These are phyloP conservation scores for Drosophila mulleri DNA, from an alignment of 2,888 invertebrate species.

Conservation along the genomic window DNA sequence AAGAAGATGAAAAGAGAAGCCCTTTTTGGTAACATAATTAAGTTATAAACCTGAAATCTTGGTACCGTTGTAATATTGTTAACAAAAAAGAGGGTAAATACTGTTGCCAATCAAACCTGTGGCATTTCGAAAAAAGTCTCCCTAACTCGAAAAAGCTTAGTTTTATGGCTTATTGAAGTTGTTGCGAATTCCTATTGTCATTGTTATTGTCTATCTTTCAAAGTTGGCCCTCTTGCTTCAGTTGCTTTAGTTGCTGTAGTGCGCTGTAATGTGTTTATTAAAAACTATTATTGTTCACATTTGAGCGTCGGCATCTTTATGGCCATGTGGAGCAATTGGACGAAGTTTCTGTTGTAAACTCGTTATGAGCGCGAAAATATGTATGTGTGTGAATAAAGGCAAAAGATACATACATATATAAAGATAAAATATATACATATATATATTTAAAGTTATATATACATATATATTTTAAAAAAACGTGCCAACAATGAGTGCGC, in stretches of 20 bases:
- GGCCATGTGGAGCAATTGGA: constrained; percentile 69
- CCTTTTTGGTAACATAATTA: constrained; percentile 54
- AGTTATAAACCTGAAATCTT: constrained; percentile 28
- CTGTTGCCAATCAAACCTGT: constrained; percentile 14
- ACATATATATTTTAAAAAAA: constrained; percentile 44
- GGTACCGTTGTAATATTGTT: constrained; percentile 59
- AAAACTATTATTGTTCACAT: constrained; percentile 69
- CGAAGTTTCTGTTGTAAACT: constrained; percentile 52
- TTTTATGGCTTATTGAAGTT: constrained; percentile 50
- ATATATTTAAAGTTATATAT: constrained; percentile 17
- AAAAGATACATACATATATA: constrained; percentile 26
- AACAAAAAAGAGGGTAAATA: constrained; percentile 17
- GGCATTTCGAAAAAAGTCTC: constrained; percentile 63
- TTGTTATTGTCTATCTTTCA: constrained; percentile 50
- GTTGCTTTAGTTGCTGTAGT: constrained; percentile 41
- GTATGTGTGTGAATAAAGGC: neutral
- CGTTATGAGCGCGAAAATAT: constrained; percentile 55
- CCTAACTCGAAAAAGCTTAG: constrained; percentile 6
- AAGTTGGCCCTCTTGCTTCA: constrained; percentile 51
- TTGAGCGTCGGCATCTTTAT: constrained; percentile 59
- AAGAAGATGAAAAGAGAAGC: constrained; percentile 14
- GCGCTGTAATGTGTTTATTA: constrained; percentile 75
- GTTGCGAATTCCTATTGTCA: constrained; percentile 69
- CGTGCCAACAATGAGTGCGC: constrained; percentile 74
- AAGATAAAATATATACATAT: constrained; percentile 12